These are phyloP conservation scores for Furcifer pardalis DNA, from an alignment of 2,797 vertebrate genomes.

Conservation along the genomic window DNA sequence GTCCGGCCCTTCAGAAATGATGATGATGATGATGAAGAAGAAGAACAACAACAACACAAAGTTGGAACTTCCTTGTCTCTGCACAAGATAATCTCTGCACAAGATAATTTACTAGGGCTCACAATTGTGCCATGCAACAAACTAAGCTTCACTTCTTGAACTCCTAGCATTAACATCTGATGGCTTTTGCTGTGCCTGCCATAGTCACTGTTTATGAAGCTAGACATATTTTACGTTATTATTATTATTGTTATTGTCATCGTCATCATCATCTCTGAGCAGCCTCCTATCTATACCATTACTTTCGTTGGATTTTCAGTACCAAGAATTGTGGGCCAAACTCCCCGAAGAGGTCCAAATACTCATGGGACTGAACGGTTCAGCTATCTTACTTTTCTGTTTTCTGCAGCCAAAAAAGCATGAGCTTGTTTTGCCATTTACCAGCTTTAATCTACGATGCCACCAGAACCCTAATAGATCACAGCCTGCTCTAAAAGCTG, in stretches of 20 bases:
- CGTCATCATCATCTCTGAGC: too few relatives aligned
- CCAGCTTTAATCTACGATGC: not conserved
- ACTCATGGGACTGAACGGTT: not conserved
- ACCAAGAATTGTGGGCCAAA: slow-evolving; percentile 36
- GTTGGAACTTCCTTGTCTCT: not conserved
- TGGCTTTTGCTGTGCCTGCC: slow-evolving; percentile 27
- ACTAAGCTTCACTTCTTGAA: fast-evolving
- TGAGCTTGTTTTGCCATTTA: not conserved
- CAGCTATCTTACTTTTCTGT: not conserved
- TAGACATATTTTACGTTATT: not conserved
- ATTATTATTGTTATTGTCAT: too few relatives aligned
- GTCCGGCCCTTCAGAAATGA: too few relatives aligned
- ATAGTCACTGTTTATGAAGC: slow-evolving; percentile 43
- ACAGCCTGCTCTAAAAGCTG: not conserved
- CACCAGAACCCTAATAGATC: not conserved
- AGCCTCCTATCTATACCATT: slow-evolving; percentile 5
- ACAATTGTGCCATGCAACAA: not conserved
- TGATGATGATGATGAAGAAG: too few relatives aligned
- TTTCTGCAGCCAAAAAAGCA: not conserved
- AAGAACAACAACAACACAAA: not conserved
- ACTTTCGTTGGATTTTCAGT: slow-evolving; percentile 21
- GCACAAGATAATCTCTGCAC: not conserved
- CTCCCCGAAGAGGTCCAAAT: not conserved
- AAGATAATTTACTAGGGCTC: not conserved
- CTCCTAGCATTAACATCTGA: slow-evolving; percentile 43